Conservation (phyloP, 2,797 vertebrate species). For the Falco rusticolus region DNA sequence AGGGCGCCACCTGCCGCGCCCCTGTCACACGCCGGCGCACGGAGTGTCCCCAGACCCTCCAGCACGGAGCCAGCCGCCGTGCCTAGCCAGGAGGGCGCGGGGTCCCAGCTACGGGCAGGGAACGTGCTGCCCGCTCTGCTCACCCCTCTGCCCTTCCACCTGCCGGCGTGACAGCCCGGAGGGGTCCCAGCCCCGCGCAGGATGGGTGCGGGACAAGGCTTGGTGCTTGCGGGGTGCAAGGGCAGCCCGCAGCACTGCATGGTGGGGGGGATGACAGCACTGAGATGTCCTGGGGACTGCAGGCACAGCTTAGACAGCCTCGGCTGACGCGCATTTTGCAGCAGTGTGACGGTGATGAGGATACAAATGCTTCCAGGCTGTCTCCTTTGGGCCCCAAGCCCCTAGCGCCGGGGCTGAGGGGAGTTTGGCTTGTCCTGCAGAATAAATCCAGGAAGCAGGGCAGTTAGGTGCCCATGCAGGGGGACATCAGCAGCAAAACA, state of each 20-base stretch:
- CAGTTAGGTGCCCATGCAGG: neutral
- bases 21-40: neutral
- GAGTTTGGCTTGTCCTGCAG: neutral
- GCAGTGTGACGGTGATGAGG: neutral
- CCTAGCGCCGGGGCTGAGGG: neutral
- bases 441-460: neutral
- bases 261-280: neutral
- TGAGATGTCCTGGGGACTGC: neutral
- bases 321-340: neutral
- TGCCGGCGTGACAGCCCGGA: neutral
- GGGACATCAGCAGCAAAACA: neutral
- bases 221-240: neutral
- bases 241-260: neutral
- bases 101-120: neutral
- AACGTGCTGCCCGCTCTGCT: neutral
- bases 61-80: neutral
- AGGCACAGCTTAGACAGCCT: neutral
- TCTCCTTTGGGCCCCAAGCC: neutral
- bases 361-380: neutral
- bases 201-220: neutral
- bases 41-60: neutral
- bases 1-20: slow-evolving; percentile 22
- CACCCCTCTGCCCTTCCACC: neutral
- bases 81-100: rapidly evolving
- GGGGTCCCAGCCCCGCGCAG: neutral